A percentile compares a stretch with the other conserved stretches of the same genome.
phyloP scores from a whole-genome alignment of 2,113 vertebrate genomes.

The Spea multiplicata region DNA sequence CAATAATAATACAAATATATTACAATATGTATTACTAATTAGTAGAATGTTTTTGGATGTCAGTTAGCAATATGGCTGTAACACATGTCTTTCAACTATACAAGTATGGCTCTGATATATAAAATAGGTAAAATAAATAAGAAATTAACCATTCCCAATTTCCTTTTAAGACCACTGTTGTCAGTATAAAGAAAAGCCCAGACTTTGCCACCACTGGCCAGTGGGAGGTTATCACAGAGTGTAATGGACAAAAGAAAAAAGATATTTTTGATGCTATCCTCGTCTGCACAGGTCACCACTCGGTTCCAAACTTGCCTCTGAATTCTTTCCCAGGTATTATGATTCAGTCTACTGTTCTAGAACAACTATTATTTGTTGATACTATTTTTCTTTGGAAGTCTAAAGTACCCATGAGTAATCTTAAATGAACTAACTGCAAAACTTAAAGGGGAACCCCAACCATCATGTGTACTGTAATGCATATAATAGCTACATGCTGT shows the following conservation, averaged over 20 bases:
- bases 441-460: too few species aligned
- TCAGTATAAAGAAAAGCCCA: constrained; percentile 57
- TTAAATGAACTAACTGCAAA: too few species aligned
- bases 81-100: too few species aligned
- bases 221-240: constrained; percentile 67
- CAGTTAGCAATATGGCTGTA: too few species aligned
- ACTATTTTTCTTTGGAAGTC: background rate
- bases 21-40: too few species aligned
- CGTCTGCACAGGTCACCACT: constrained; percentile 69
- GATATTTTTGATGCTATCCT: constrained; percentile 70
- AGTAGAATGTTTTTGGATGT: too few species aligned
- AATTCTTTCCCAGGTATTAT: constrained; percentile 68
- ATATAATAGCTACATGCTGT: too few species aligned
- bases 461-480: too few species aligned
- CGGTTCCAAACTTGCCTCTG: constrained; percentile 61
- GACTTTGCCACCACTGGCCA: constrained; percentile 68
- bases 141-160: background rate
- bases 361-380: background rate
- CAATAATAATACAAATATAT: too few species aligned
- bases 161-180: constrained; percentile 59
- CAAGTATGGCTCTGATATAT: too few species aligned
- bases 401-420: too few species aligned
- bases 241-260: constrained; percentile 56
- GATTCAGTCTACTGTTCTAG: too few species aligned
- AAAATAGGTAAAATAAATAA: background rate